phyloP scores from a whole-genome alignment of 2,113 vertebrate genomes.

The Pluvianellus socialis region DNA sequence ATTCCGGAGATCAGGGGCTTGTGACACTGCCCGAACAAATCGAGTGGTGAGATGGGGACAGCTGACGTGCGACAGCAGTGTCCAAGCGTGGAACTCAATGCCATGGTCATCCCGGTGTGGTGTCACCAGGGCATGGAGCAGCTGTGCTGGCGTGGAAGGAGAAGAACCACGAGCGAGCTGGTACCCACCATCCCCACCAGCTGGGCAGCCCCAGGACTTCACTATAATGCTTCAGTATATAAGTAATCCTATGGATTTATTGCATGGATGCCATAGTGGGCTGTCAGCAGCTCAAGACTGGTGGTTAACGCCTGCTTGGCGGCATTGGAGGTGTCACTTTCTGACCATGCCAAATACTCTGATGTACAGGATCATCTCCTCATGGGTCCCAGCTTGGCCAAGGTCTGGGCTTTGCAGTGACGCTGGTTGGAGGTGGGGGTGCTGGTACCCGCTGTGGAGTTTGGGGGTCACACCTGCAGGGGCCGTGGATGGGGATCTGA shows the following conservation, averaged over 20 bases:
- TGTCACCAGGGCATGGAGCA: background rate
- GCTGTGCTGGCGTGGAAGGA: background rate
- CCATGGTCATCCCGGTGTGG: fast-evolving
- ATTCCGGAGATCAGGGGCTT: background rate
- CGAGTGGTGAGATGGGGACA: background rate
- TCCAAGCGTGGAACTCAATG: fast-evolving
- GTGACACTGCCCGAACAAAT: background rate
- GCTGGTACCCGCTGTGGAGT: background rate
- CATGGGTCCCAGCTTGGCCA: background rate
- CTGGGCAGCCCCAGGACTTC: background rate
- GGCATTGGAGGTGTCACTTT: background rate
- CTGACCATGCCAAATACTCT: background rate
- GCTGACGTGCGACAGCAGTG: background rate
- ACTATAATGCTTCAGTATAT: background rate
- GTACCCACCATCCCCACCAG: too few relatives aligned
- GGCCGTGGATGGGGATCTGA: background rate
- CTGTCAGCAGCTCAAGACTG: background rate
- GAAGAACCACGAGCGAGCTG: background rate
- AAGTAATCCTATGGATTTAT: background rate
- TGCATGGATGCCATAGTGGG: background rate
- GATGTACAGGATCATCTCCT: fast-evolving
- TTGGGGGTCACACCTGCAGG: background rate
- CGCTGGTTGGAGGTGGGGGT: too few relatives aligned
- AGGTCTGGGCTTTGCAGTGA: background rate
- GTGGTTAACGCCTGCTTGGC: too few relatives aligned